Evolutionary conservation across 2,113 vertebrate species (phyloP), one percentile per base, ranked within the genome.

Genomic region (Atractosteus spatula): DNA sequence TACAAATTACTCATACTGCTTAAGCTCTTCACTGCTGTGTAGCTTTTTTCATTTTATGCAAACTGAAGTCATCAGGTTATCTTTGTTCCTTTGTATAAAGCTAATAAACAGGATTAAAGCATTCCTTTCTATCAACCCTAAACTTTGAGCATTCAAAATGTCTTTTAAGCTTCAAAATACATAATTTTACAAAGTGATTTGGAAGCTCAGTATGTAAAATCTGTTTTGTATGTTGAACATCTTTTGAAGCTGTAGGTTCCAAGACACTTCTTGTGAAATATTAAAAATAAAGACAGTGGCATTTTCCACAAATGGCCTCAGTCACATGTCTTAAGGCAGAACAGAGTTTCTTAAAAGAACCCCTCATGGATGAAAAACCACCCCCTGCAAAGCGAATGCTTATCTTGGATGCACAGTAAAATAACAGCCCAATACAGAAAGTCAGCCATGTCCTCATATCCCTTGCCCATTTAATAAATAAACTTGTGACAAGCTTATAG

Each of bases 211-310:
- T 55, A 71, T 45, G 66, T 72, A 74, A 66, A 73, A 74, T n/a
- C 61, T 16, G 69, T 69, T 76, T 7, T 67, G 29, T 62, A 47
- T 78, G 76, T 74, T 45, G 69, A 70, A 70, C 71, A 55, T 63
- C 71, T 72, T 82, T 81, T 80, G 74, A 79, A 80, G 71, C 68
- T 41, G 41, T 70, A 6, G 71, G 43, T 84, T 78, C 71, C 66
- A 44, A 70, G 62, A 73, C 79, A 68, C 17, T 81, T 69, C 72
- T 70, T 69, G 78, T 76, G 71, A 59, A 78, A 78, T 79, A 77
- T 80, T 80, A 71, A 80, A 82, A 82, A 79, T 71, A 77, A 83
- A 79, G 82, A 70, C 29, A 68, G 63, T 75, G 77, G 65, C 55
- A 62, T 75, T 87, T 83, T 73, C 79, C 66, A 45, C 29, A 71